Percentiles rank a stretch among this genome's conserved stretches.
These are phyloP conservation scores for Protobothrops flavoviridis DNA, from an alignment of 2,113 vertebrate species.

Conservation along the genomic window DNA sequence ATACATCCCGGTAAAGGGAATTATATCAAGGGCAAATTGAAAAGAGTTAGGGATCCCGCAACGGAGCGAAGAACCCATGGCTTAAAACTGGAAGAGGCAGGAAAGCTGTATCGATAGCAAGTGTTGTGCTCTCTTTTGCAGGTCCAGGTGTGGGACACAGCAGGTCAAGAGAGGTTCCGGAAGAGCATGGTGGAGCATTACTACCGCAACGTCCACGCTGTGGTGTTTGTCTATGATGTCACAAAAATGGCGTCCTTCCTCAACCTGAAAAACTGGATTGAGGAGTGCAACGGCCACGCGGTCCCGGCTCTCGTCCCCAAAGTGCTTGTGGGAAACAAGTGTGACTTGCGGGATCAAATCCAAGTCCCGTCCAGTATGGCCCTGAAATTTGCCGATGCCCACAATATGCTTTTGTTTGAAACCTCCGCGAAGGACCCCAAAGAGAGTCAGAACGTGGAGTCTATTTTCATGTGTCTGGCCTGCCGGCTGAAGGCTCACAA, in stretches of 20 bases:
- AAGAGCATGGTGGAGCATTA: conserved; percentile 98
- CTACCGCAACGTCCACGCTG: conserved; percentile 93
- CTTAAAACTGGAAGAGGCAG: background rate
- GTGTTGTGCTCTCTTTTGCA: conserved; percentile 54
- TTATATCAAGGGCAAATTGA: background rate
- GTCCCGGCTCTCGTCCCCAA: conserved; percentile 89
- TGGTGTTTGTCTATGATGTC: conserved; percentile 95
- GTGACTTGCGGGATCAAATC: conserved; percentile 92
- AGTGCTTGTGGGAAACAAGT: conserved; percentile 97
- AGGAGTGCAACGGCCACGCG: conserved; percentile 93
- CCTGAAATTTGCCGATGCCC: conserved; percentile 91
- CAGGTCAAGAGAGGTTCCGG: conserved; percentile 93
- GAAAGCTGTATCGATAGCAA: accelerated
- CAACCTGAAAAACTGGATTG: conserved; percentile 94
- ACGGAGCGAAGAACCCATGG: background rate
- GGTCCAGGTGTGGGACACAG: conserved; percentile 98
- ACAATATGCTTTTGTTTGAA: conserved; percentile 98
- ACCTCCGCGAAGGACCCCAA: conserved; percentile 96
- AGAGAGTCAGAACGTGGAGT: conserved; percentile 94
- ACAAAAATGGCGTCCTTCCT: conserved; percentile 95
- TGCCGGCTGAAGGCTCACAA: conserved; percentile 94
- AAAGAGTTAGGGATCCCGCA: background rate
- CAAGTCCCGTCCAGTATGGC: conserved; percentile 94
- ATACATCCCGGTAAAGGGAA: background rate
- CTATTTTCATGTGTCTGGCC: conserved; percentile 97